phyloP scores from a whole-genome alignment of 2,888 invertebrate genomes.

The Ametastegia equiseti region DNA sequence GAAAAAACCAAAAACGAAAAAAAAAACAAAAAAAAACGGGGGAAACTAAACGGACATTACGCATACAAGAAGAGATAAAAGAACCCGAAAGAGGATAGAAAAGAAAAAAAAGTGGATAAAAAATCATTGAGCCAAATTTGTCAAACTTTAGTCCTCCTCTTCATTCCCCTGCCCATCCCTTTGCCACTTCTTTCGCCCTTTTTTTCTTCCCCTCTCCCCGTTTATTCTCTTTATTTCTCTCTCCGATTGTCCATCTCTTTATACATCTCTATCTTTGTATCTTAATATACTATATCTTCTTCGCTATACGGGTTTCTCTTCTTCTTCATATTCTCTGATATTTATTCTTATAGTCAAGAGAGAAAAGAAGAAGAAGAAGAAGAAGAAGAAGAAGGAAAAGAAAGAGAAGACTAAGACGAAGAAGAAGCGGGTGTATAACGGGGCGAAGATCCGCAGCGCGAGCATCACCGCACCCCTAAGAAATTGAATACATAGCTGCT shows the following conservation, averaged over 20 bases:
- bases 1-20: not conserved
- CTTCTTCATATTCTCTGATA: not conserved
- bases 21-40: too few relatives aligned
- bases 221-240: not conserved
- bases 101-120: not conserved
- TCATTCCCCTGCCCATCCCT: not conserved
- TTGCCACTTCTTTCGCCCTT: not conserved
- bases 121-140: constrained; percentile 30
- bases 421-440: constrained; percentile 29
- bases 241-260: constrained; percentile 2
- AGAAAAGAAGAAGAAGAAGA: not conserved
- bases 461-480: constrained; percentile 36
- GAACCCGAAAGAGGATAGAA: not conserved
- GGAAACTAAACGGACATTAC: too few relatives aligned
- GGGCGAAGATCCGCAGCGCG: constrained; percentile 29
- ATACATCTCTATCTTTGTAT: not conserved
- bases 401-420: not conserved
- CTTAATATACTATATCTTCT: not conserved
- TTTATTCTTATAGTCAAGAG: constrained; percentile 20
- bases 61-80: not conserved
- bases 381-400: not conserved
- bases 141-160: constrained; percentile 9
- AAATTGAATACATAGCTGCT: constrained; percentile 24
- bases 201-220: not conserved
- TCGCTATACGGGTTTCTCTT: too few relatives aligned